Evolutionary conservation across 2,797 vertebrate genomes (phyloP), one percentile per base, ranked within the genome.

Genomic region (Acanthurus leucopareius): DNA sequence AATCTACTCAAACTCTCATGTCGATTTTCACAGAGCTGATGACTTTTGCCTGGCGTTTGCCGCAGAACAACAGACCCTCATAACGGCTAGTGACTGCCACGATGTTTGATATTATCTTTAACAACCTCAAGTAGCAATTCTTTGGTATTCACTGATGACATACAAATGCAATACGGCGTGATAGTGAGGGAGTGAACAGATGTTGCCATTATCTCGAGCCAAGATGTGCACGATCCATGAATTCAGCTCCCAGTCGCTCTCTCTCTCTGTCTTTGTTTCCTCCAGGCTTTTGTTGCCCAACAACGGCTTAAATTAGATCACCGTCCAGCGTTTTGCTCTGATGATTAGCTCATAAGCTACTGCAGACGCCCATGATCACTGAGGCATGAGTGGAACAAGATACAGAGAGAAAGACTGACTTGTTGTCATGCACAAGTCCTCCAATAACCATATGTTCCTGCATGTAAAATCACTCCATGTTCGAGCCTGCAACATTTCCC

Each of bases 291-390:
- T 88, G 83, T 90, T 86, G 79, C 77, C 80, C 78, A 75, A 87
- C 86, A 88, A 84, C 75, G 60, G 81, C 86, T 84, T 89, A 84
- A 92, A 92, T 93, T 86, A 93, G 91, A 94, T 93, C 82, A 86
- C 79, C 82, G 88, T 92, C 90, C 91, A 79, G 83, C 85, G 93
- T 89, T 91, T 91, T 91, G 87, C 93, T 90, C 90, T 78, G 93
- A 89, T 93, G 93, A 94, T 91, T 91, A 93, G 91, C 90, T 89
- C 91, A 86, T 92, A 84, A 93, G 92, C 84, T 77, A 86, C 86
- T 81, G 78, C 84, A 58, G 88, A 84, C 79, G 16, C 70, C 74
- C 75, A 2, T 82, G 87, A 81, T 89, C 79, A 69, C 77, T 82
- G 89, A 91, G 66, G 89, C 88, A 78, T 83, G 84, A 86, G 78